Percentiles rank a stretch among this genome's conserved stretches.
Conservation (phyloP, 1,140 invertebrate species). For the Heliconius eleuchia region DNA sequence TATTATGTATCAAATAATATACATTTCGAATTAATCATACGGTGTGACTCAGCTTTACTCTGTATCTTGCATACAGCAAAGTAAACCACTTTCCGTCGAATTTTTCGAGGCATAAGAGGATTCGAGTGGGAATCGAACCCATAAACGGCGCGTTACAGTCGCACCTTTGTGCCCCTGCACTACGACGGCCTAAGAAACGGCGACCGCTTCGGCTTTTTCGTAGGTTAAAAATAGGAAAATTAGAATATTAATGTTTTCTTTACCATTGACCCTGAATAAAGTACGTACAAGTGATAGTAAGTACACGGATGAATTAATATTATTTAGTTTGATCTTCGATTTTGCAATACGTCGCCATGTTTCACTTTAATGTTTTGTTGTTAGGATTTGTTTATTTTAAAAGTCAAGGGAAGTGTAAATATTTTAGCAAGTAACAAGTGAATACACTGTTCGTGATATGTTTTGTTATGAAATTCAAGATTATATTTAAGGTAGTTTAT, state of each 20-base stretch:
- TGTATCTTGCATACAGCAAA: no score
- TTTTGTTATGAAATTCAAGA: slow-evolving; percentile 21
- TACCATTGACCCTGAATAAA: slow-evolving; percentile 21
- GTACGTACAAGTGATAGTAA: slow-evolving; percentile 20
- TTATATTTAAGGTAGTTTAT: not conserved
- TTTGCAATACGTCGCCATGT: slow-evolving; percentile 41
- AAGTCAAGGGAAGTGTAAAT: slow-evolving; percentile 45
- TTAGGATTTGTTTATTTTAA: slow-evolving; percentile 32
- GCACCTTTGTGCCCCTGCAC: no score
- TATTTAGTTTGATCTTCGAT: slow-evolving; percentile 32
- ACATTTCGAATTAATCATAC: no score
- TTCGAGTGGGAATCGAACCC: no score
- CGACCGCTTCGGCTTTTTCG: no score
- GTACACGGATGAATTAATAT: slow-evolving; percentile 30
- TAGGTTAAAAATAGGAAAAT: not conserved
- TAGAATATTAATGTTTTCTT: not conserved
- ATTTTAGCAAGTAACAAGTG: slow-evolving; percentile 10
- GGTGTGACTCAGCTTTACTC: no score
- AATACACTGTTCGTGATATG: not conserved
- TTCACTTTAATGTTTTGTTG: slow-evolving; percentile 32
- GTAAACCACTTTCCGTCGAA: no score
- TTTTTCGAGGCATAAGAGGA: no score
- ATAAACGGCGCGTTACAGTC: no score
- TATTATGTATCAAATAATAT: not conserved
- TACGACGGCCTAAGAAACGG: no score